Evolutionary conservation across 2,888 invertebrate genomes (phyloP), one percentile per base, ranked within the genome.

Genomic region (Mythimna ferrago): DNA sequence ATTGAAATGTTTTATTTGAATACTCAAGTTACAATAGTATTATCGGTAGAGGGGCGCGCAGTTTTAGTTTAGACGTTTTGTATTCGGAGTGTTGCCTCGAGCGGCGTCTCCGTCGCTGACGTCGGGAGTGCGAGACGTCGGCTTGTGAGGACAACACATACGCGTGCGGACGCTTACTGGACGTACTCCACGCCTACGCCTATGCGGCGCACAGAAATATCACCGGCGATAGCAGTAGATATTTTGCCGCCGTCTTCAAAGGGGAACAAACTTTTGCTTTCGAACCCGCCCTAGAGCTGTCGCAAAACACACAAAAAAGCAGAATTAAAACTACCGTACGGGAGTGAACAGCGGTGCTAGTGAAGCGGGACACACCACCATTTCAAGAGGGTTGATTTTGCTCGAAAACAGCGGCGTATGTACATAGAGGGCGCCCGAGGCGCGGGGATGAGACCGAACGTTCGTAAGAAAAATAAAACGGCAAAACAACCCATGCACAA

Each of bases 151-250:
- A 80, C 83, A 81, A 92, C 91, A 94, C 88, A 90, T 88, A 92
- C 86, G 92, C 95, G 94, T 95, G 95, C 95, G 84, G 88, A 89
- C 93, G 93, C 96, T 96, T 96, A 96, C 95, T 93, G 94, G 91
- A 90, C 84, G 81, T 80, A 90, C 84, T 83, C 83, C 86, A 88
- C 89, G 85, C 68, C 94, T 96, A 97, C 89, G 85, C 70, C 94
- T 96, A 97, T 94, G 97, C 97, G 94, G 97, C 97, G 97, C 97
- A 97, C 96, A 97, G 97, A 97, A 97, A 97, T 97, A 97, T 97
- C 97, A 97, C 97, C 94, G 97, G 97, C 97, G 97, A 97, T 96
- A 97, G 96, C 96, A 97, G 97, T 95, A 97, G 97, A 95, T 97
- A 97, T 97, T 97, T 97, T 96, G 97, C 97, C 95, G 97, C 97